A percentile compares a stretch with the other conserved stretches of the same genome.
Evolutionary conservation across 1,140 invertebrate genomes (phyloP).

Genomic region (Drosophila neocordata): DNA sequence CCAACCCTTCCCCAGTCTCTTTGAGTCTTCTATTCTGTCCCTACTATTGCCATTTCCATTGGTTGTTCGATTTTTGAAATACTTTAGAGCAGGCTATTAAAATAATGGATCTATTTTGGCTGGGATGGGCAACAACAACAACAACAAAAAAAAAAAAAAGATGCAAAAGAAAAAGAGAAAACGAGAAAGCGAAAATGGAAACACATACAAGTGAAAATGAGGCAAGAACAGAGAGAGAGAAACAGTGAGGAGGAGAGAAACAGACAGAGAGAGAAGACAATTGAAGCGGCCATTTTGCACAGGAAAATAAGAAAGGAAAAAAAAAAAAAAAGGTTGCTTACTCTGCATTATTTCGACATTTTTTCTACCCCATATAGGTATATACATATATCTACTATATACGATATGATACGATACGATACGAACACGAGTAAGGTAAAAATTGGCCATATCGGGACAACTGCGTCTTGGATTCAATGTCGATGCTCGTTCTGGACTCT

Average conservation of each 20-base stretch:
- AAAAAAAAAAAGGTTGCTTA: not conserved
- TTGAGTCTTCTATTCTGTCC: not conserved
- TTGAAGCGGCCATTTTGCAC: slow-evolving; percentile 52
- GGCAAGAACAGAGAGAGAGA: not conserved
- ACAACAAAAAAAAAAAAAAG: no score
- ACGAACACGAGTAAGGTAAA: no score
- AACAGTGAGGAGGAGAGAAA: slow-evolving; percentile 35
- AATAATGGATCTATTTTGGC: slow-evolving; percentile 78
- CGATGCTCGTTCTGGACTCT: no score
- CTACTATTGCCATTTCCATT: slow-evolving; percentile 4
- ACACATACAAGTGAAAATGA: slow-evolving; percentile 22
- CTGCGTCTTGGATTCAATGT: no score
- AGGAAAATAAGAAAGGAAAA: slow-evolving; percentile 18
- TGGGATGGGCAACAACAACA: slow-evolving; percentile 44
- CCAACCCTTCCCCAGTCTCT: not conserved
- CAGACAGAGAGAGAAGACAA: slow-evolving; percentile 13
- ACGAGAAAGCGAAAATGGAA: slow-evolving; percentile 16
- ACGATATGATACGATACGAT: no score
- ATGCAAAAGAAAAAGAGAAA: not conserved
- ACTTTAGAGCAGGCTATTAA: slow-evolving; percentile 78
- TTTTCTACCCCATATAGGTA: not conserved
- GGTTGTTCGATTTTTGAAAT: slow-evolving; percentile 69
- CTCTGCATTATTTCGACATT: not conserved
- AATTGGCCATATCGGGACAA: no score
- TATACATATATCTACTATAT: not conserved